A percentile compares a stretch with the other conserved stretches of the same genome.
Evolutionary conservation across 2,888 invertebrate genomes (phyloP).

Genomic region (Parnassius glacialis): DNA sequence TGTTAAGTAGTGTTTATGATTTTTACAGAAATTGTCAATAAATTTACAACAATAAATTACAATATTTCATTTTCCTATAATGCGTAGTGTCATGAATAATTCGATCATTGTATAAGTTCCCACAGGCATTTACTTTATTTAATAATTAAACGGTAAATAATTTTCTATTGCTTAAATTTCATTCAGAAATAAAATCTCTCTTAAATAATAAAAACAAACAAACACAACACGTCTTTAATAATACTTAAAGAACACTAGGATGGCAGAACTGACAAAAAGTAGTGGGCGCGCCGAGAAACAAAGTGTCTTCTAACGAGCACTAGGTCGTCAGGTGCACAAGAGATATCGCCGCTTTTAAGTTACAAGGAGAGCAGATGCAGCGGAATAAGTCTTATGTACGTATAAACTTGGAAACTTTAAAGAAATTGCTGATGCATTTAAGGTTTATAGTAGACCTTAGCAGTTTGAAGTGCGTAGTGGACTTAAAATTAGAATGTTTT

Average conservation of each 20-base stretch:
- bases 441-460: background rate
- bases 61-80: too few species aligned
- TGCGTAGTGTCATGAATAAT: too few species aligned
- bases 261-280: slow-evolving; percentile 18
- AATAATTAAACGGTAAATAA: too few species aligned
- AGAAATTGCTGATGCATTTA: slow-evolving; percentile 20
- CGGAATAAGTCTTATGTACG: slow-evolving; percentile 13
- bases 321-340: slow-evolving; percentile 26
- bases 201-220: too few species aligned
- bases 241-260: slow-evolving; percentile 10
- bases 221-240: slow-evolving; percentile 10
- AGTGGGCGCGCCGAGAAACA: slow-evolving; percentile 14
- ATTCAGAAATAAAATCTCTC: background rate
- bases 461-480: background rate
- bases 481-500: too few species aligned
- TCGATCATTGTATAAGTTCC: too few species aligned
- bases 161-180: background rate
- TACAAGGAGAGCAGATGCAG: slow-evolving; percentile 24
- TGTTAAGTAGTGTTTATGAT: too few species aligned
- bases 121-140: too few species aligned
- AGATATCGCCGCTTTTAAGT: slow-evolving; percentile 25
- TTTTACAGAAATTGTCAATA: too few species aligned
- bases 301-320: slow-evolving; percentile 26
- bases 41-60: too few species aligned
- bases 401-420: slow-evolving; percentile 4